phyloP scores from a whole-genome alignment of 2,113 vertebrate species.

The human (Homo sapiens) region GRCh38 chr21:14332501-14333000 shows the following conservation, averaged over 20 bases:
- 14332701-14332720: not conserved
- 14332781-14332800: not conserved
- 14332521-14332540: not conserved
- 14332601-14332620: not conserved
- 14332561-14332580: not conserved
- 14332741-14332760: not conserved
- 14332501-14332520: too few species aligned
- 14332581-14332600: not conserved
- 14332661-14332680: not conserved
- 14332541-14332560: not conserved
- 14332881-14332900: too few species aligned
- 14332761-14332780: not conserved
- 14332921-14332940: too few species aligned
- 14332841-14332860: not conserved
- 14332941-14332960: too few species aligned
- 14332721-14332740: not conserved
- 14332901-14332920: too few species aligned
- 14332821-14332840: not conserved
- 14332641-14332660: not conserved
- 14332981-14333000: too few species aligned
- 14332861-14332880: not conserved
- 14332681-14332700: not conserved
- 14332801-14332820: not conserved
- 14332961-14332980: too few species aligned
- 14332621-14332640: not conserved